Base-by-base conservation (phyloP, 2,888 invertebrate genomes). In the Tetragonisca angustula region DNA sequence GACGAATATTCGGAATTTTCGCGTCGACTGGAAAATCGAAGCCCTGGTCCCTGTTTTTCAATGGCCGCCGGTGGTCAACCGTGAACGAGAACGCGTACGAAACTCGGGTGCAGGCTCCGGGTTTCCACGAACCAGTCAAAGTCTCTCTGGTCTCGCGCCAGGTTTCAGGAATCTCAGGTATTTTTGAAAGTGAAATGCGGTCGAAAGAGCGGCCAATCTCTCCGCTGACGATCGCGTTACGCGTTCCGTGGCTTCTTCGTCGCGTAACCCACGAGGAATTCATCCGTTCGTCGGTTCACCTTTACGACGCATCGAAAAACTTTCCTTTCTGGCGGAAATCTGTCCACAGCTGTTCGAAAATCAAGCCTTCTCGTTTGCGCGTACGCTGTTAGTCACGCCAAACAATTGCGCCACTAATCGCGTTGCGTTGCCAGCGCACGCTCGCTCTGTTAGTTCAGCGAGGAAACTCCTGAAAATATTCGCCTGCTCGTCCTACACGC, bases 101-200 rank as follows among this genome's bases (percentile, higher is more conserved):
- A 17, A 59, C n/a, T 36, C 5, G 32, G 43, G 43, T 11, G 9
- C 43, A 11, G 69, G 13, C 32, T 54, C 36, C 43, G 43, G 4
- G 9, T 13, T n/a, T 70, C 54, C 36, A 9, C 17, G n/a, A 36
- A 36, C n/a, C n/a, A 43, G n/a, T 32, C 32, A 56, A 59, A 72
- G 43, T 71, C 1, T 27, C 78, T 5, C 49, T 49, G 62, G 68
- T 56, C 36, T 71, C 36, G 71, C 70, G 80, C 27, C 43, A 43
- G 43, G 52, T 24, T 43, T 61, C 36, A 36, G 62, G 52, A 73
- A 74, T 74, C 54, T 64, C 15, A 27, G 69, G 73, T 69, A 74
- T 73, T 81, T 64, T 81, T 56, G 79, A 79, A 73, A 73, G 81
- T 69, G 73, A 79, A 73, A 70, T 56, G 49, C 32, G 50, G n/a